Conservation (phyloP, 1,140 invertebrate species). For the Centruroides vittatus region DNA sequence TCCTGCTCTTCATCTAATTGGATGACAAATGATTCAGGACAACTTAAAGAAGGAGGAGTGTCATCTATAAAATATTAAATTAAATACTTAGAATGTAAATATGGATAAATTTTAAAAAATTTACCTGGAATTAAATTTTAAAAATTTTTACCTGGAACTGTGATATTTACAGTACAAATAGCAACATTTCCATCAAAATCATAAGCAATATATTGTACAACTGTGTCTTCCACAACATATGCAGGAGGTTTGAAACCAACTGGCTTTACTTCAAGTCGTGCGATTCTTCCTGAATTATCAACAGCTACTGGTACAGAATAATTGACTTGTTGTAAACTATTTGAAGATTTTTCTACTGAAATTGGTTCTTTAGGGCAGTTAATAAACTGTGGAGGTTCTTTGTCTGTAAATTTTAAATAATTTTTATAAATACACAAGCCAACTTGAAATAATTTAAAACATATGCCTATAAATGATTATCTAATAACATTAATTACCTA, state of each 20-base stretch:
- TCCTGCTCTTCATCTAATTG: conserved; percentile 80
- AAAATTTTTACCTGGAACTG: conserved; percentile 49
- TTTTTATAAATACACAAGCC: background rate
- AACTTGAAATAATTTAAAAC: background rate
- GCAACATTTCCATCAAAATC: conserved; percentile 95
- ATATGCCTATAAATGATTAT: background rate
- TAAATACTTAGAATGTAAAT: conserved; percentile 5
- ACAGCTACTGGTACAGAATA: conserved; percentile 81
- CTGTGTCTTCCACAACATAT: conserved; percentile 75
- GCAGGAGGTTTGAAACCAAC: conserved; percentile 77
- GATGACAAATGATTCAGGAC: conserved; percentile 89
- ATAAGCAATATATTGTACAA: conserved; percentile 88
- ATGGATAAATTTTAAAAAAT: background rate
- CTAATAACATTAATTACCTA: conserved; percentile 40
- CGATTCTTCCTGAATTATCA: conserved; percentile 89
- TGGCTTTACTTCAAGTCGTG: conserved; percentile 77
- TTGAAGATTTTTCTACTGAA: conserved; percentile 67
- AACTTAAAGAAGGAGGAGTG: conserved; percentile 81
- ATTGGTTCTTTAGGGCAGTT: conserved; percentile 89
- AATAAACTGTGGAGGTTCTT: conserved; percentile 89
- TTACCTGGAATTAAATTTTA: background rate
- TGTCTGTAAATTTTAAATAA: conserved; percentile 42
- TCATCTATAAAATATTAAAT: conserved; percentile 44
- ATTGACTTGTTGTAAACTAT: conserved; percentile 73
- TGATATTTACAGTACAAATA: conserved; percentile 91